Evolutionary conservation across 30 jellyfish, hydroid and myxozoan genomes (phyloP), one percentile per base, ranked within the genome.

Genomic region (Turritopsis dohrnii): DNA sequence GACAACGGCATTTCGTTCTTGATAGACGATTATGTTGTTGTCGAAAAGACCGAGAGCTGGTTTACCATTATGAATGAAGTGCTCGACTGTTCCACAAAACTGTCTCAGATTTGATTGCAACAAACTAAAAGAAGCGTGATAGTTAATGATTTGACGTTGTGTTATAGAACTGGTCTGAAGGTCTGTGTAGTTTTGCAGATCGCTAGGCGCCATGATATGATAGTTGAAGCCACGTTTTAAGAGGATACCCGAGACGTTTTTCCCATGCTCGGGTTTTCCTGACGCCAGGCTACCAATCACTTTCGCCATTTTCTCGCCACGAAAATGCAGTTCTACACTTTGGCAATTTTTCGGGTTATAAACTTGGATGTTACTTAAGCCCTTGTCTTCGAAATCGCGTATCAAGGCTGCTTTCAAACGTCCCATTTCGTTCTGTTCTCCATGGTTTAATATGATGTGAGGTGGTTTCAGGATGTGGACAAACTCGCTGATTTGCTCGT

Each of bases 301-400:
- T 95, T 95, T 95, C 23, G 99, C 99, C 97, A 95, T 90, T 84
- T 90, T 90, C 86, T 95, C 99, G 7, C 99, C 99, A 53, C 97
- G 87, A 73, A 95, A 95, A 74, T 87, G 97, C 53, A 95, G 92
- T 74, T 95, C 97, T 29, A 95, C 97, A 82, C 95, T 84, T 84
- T 95, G 98, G 21, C 96, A 93, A 77, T 95, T 95, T 82, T 87
- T 95, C 21, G 99, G 99, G 52, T 92, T 95, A 82, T 90, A 95
- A 27, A 95, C 96, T 84, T 95, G 97, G 41, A 90, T 95, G 65
- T 95, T 95, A 71, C 91, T 41, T 75, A 95, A 96, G 89, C 97
- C 97, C 74, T 86, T 85, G 28, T 95, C 98, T 65, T 92, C 98
- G 52, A 90, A 91, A 81, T 95, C 99, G 54, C 99, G 80, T 18